A percentile compares a stretch with the other conserved stretches of the same genome.
phyloP scores from a whole-genome alignment of 2,113 vertebrate genomes.

The Notiomystis cincta region DNA sequence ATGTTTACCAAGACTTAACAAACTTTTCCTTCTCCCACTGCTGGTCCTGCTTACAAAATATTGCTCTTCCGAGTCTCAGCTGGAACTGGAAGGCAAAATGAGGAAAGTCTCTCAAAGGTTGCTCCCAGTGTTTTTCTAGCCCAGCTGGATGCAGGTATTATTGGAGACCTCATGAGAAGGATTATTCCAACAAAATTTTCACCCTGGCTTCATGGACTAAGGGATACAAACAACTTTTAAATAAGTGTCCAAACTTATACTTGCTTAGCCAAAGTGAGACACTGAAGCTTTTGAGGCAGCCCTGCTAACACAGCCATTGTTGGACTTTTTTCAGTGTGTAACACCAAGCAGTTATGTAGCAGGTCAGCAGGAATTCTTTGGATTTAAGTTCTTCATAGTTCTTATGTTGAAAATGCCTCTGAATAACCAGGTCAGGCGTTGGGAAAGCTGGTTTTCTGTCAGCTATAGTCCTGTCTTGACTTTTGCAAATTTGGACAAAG shows the following conservation, averaged over 20 bases:
- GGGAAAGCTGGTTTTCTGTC: not conserved
- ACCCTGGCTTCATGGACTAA: not conserved
- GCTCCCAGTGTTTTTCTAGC: conserved; percentile 7
- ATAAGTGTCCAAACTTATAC: not conserved
- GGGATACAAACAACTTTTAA: conserved; percentile 17
- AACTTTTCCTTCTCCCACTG: conserved; percentile 15
- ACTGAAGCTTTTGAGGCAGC: conserved; percentile 22
- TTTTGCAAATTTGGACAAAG: not conserved
- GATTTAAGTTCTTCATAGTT: not conserved
- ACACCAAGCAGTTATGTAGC: not conserved
- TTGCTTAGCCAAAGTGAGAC: conserved; percentile 4
- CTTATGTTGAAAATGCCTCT: not conserved
- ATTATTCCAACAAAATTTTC: conserved; percentile 42
- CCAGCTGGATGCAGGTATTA: conserved; percentile 43
- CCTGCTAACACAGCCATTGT: not conserved
- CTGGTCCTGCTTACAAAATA: conserved; percentile 15
- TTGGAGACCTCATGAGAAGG: conserved; percentile 34
- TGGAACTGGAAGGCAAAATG: conserved; percentile 21
- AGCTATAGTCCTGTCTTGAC: not conserved
- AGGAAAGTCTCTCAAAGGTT: not conserved
- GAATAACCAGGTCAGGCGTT: not conserved
- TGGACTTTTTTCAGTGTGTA: not conserved
- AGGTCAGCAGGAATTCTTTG: not conserved
- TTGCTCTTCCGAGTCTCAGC: conserved; percentile 5
- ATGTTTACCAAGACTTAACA: not conserved